phyloP scores from a whole-genome alignment of 2,797 vertebrate species.

The Sebastes matsubarae region DNA sequence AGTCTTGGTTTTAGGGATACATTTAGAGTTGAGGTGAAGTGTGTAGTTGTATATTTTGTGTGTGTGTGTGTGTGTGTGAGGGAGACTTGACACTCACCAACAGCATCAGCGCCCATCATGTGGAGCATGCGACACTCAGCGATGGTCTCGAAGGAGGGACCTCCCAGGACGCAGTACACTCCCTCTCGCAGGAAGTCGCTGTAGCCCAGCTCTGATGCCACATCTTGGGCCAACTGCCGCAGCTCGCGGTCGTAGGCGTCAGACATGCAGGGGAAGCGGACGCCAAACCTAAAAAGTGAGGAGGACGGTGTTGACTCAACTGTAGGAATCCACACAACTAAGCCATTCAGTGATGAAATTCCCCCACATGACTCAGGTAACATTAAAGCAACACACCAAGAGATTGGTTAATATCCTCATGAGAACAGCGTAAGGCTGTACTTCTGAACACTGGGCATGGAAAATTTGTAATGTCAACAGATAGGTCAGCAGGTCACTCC shows the following conservation, averaged over 20 bases:
- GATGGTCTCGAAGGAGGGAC: slow-evolving; percentile 90
- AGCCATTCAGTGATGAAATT: not conserved
- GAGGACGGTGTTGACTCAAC: not conserved
- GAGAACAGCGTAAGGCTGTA: not conserved
- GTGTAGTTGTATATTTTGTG: not conserved
- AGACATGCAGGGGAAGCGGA: slow-evolving; percentile 91
- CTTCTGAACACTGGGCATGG: not conserved
- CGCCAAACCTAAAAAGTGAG: slow-evolving; percentile 83
- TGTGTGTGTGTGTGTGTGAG: not conserved
- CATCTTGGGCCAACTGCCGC: slow-evolving; percentile 69
- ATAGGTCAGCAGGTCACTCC: not conserved
- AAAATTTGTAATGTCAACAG: not conserved
- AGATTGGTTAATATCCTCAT: not conserved
- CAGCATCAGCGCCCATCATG: slow-evolving; percentile 85
- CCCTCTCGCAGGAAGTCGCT: slow-evolving; percentile 83
- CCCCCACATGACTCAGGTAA: not conserved
- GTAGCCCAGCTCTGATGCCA: slow-evolving; percentile 81
- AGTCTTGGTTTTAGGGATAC: not conserved
- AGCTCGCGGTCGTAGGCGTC: slow-evolving; percentile 88
- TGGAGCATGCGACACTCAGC: slow-evolving; percentile 87
- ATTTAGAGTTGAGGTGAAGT: not conserved
- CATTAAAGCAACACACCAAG: not conserved
- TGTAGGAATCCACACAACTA: not conserved
- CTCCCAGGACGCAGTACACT: slow-evolving; percentile 86
- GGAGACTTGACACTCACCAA: slow-evolving; percentile 80